Evolutionary conservation across 1,140 invertebrate species (phyloP).

Genomic region (Micrasema longulum): DNA sequence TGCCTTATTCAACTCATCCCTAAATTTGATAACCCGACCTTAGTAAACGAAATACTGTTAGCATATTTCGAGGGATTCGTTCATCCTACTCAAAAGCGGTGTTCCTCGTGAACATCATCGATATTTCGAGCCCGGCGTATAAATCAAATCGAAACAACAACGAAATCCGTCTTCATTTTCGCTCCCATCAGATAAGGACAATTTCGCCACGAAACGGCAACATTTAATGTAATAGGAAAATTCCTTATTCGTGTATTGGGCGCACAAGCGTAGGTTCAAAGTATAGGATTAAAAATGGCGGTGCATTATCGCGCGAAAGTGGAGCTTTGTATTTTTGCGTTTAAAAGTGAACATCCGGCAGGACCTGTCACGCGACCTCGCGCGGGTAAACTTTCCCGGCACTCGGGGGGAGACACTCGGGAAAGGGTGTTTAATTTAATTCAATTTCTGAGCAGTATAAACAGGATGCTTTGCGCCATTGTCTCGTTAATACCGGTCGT

Average conservation of each 20-base stretch:
- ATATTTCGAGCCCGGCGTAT: conserved; percentile 20
- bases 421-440: conserved; percentile 44
- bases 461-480: conserved; percentile 44
- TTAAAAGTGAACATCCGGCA: conserved; percentile 32
- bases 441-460: conserved; percentile 47
- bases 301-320: conserved; percentile 30
- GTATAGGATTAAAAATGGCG: conserved; percentile 31
- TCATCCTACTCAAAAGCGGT: background rate
- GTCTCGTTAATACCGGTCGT: conserved; percentile 49
- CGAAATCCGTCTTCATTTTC: conserved; percentile 41
- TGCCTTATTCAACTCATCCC: too few relatives aligned
- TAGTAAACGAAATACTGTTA: background rate
- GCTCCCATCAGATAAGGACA: conserved; percentile 25
- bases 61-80: background rate
- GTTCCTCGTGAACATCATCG: background rate
- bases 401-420: background rate
- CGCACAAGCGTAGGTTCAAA: background rate
- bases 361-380: conserved; percentile 23
- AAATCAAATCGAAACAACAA: conserved; percentile 37
- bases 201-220: conserved; percentile 32
- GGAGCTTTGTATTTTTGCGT: conserved; percentile 33
- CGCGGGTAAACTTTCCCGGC: too few relatives aligned
- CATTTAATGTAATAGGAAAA: conserved; percentile 38
- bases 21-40: too few relatives aligned
- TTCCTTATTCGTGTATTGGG: conserved; percentile 16